phyloP scores from a whole-genome alignment of 2,888 invertebrate species.

The Stomorhina lunata region DNA sequence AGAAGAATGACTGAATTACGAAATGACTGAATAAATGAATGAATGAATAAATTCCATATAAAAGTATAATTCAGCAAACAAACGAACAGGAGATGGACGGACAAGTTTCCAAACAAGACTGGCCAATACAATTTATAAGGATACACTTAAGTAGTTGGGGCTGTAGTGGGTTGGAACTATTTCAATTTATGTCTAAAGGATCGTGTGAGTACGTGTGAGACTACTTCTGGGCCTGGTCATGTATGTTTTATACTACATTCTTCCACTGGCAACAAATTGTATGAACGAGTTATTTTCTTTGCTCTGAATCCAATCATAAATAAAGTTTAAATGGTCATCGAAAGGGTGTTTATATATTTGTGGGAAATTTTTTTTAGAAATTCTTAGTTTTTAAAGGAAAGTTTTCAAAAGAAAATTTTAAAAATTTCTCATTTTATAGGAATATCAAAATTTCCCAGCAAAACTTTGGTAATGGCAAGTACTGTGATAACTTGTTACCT shows the following conservation, averaged over 20 bases:
- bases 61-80: no score
- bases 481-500: no score
- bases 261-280: not conserved
- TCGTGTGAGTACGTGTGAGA: not conserved
- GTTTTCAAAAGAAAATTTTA: no score
- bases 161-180: not conserved
- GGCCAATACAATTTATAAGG: slow-evolving; percentile 17
- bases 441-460: no score
- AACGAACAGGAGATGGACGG: not conserved
- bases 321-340: slow-evolving; percentile 16
- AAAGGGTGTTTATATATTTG: not conserved
- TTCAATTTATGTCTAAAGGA: not conserved
- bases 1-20: slow-evolving; percentile 27
- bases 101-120: slow-evolving; percentile 1
- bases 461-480: no score
- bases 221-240: not conserved
- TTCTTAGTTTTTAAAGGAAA: no score
- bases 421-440: no score
- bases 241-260: not conserved
- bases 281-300: slow-evolving; percentile 8
- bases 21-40: not conserved
- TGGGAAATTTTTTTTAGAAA: not conserved
- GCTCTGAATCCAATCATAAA: slow-evolving; percentile 46
- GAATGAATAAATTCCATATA: no score
- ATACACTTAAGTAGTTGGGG: slow-evolving; percentile 22